Evolutionary conservation across 2,113 vertebrate genomes (phyloP).

Genomic region (Cyphomyrus discorhynchus): DNA sequence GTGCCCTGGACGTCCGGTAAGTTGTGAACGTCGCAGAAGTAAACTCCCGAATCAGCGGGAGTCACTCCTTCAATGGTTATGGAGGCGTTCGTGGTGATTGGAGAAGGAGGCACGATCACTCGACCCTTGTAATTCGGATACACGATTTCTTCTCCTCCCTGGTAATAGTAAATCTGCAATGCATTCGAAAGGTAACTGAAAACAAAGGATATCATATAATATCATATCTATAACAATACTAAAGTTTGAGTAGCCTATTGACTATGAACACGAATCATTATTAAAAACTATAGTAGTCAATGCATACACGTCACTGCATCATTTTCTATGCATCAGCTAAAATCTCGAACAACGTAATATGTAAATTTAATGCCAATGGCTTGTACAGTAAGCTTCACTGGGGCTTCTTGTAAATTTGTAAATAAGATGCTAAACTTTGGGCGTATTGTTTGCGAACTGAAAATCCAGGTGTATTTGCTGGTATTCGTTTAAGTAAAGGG

Average conservation of each 20-base stretch:
- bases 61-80: slow-evolving; percentile 71
- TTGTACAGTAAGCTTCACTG: background rate
- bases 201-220: background rate
- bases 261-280: background rate
- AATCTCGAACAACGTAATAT: background rate
- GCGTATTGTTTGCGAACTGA: background rate
- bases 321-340: background rate
- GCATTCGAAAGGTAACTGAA: background rate
- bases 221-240: background rate
- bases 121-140: slow-evolving; percentile 36
- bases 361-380: background rate
- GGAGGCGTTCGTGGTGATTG: slow-evolving; percentile 59
- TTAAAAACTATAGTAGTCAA: background rate
- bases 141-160: slow-evolving; percentile 31
- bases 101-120: slow-evolving; percentile 49
- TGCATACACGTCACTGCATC: background rate
- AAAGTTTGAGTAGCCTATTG: background rate
- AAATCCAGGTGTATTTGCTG: background rate
- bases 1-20: slow-evolving; percentile 49
- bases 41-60: slow-evolving; percentile 65
- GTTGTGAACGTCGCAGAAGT: slow-evolving; percentile 73
- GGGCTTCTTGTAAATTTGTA: background rate
- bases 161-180: slow-evolving; percentile 51
- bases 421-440: background rate
- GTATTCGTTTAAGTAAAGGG: background rate